phyloP scores from a whole-genome alignment of 2,113 vertebrate genomes.

The Embiotoca jacksoni region DNA sequence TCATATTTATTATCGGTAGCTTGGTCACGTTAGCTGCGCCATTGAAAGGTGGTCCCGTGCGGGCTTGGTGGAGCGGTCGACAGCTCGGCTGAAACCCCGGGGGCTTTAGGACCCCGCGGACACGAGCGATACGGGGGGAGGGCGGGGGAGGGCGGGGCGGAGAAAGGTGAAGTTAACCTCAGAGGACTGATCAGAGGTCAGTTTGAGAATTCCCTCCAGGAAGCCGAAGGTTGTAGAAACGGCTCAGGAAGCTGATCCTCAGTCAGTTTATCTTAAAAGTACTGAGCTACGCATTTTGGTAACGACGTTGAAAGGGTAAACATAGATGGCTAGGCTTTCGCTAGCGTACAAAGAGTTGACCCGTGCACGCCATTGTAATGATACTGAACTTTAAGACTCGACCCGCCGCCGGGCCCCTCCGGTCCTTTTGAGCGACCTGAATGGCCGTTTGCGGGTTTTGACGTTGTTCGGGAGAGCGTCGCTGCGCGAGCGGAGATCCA shows the following conservation, averaged over 20 bases:
- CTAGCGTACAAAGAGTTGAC: constrained; percentile 49
- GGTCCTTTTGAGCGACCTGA: not conserved
- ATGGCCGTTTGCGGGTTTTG: not conserved
- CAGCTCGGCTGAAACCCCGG: fast-evolving
- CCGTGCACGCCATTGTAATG: constrained; percentile 14
- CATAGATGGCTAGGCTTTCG: constrained; percentile 35
- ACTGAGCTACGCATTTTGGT: constrained; percentile 46
- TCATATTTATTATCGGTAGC: not conserved
- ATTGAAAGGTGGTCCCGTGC: not conserved
- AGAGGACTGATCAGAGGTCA: constrained; percentile 76
- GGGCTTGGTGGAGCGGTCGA: constrained; percentile 4
- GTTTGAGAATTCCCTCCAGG: constrained; percentile 43
- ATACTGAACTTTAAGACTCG: constrained; percentile 12
- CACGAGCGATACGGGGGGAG: not conserved
- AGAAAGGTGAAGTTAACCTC: constrained; percentile 49
- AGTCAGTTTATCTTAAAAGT: constrained; percentile 44
- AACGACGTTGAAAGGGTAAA: constrained; percentile 59
- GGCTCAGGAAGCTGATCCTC: constrained; percentile 40
- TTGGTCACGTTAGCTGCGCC: not conserved
- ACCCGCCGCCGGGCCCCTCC: no score
- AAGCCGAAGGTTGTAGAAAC: not conserved
- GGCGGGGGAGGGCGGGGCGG: constrained; percentile 16
- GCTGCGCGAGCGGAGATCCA: constrained; percentile 26
- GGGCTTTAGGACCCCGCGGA: constrained; percentile 72
- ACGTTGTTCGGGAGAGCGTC: constrained; percentile 29